Percentiles rank a stretch among this genome's conserved stretches.
Conservation (phyloP, 2,797 vertebrate genomes). For the Mus caroli region DNA sequence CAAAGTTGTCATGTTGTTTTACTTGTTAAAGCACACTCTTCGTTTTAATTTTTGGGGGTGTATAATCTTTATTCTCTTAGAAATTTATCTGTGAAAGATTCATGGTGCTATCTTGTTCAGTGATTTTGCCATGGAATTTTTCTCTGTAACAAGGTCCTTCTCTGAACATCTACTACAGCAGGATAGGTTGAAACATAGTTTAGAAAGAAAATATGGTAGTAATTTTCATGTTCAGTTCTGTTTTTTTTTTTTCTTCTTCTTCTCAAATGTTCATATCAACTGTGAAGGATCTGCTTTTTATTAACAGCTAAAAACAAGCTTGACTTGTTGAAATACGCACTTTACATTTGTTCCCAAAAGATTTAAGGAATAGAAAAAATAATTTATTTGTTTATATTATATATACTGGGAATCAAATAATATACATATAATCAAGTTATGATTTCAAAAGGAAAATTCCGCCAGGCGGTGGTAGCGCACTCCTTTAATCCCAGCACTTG, state of each 20-base stretch:
- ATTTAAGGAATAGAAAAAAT: background rate
- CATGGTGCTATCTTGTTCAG: background rate
- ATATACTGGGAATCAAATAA: background rate
- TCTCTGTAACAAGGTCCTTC: background rate
- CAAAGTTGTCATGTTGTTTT: background rate
- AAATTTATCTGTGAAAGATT: background rate
- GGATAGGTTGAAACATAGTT: background rate
- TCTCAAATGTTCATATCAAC: background rate
- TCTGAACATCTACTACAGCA: no score
- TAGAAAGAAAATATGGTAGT: background rate
- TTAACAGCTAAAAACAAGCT: background rate
- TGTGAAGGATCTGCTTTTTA: background rate
- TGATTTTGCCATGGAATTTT: background rate
- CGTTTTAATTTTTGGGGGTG: background rate
- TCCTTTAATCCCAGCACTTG: no score
- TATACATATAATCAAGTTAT: background rate
- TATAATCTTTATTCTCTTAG: background rate
- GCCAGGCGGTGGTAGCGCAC: no score
- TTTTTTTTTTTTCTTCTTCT: background rate
- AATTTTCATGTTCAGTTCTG: background rate
- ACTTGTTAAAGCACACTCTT: background rate
- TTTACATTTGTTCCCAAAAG: no score
- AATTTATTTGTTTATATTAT: background rate
- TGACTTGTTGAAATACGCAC: background rate
- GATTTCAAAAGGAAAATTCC: background rate